Percentiles rank a stretch among this genome's conserved stretches.
These are phyloP conservation scores for Sussaba pulchella DNA, from an alignment of 2,888 invertebrate species.

Conservation along the genomic window DNA sequence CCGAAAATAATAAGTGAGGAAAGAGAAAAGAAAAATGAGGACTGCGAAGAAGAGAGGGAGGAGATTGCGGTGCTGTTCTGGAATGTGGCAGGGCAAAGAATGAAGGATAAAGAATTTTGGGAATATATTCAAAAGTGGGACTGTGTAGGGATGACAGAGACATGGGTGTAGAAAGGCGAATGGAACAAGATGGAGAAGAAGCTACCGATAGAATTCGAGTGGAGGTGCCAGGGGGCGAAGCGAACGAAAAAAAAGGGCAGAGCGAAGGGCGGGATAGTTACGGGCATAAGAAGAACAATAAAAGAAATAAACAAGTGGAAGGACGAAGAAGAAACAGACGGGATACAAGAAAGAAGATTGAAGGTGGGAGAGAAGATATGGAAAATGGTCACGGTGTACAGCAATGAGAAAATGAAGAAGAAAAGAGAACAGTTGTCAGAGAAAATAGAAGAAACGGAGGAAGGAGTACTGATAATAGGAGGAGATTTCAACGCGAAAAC, in stretches of 20 bases:
- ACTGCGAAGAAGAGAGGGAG: not conserved
- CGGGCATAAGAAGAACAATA: not conserved
- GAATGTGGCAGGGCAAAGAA: conserved; percentile 10
- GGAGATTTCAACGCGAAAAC: conserved; percentile 25
- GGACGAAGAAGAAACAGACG: not conserved
- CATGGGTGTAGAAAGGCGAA: conserved; percentile 16
- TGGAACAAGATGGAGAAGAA: not conserved
- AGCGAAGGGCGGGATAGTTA: conserved; percentile 3
- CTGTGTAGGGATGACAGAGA: conserved; percentile 7
- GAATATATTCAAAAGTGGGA: not conserved
- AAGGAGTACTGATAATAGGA: conserved; percentile 11
- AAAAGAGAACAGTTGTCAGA: not conserved
- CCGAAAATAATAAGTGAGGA: not conserved
- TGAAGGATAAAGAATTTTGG: conserved; percentile 10
- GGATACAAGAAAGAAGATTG: conserved; percentile 3
- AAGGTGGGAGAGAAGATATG: not conserved
- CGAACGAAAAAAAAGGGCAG: not conserved
- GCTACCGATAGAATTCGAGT: conserved; percentile 34
- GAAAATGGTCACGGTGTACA: conserved; percentile 1
- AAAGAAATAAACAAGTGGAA: not conserved
- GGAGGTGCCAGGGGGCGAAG: conserved; percentile 19
- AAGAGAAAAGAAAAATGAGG: not conserved
- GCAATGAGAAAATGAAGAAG: conserved; percentile 16
- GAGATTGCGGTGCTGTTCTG: not conserved
- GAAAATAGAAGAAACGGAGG: not conserved